These are phyloP conservation scores for Microctonus hyperodae DNA, from an alignment of 2,888 invertebrate species.

Conservation along the genomic window DNA sequence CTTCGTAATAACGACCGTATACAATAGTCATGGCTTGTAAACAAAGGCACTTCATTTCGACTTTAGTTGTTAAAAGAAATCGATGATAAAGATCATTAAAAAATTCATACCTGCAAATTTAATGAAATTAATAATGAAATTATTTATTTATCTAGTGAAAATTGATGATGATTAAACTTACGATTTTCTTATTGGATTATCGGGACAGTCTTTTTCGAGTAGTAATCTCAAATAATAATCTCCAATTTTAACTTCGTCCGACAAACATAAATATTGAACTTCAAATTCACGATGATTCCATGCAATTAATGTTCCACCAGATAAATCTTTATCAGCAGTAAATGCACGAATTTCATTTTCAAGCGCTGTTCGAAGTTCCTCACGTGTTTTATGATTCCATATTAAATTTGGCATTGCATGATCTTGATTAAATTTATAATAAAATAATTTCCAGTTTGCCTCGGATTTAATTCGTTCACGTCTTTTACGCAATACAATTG, in stretches of 20 bases:
- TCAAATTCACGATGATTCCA: slow-evolving; percentile 99
- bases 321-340: slow-evolving; percentile 87
- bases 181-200: slow-evolving; percentile 90
- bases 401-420: slow-evolving; percentile 96
- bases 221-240: slow-evolving; percentile 96
- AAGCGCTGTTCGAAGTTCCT: slow-evolving; percentile 89
- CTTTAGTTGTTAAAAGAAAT: slow-evolving; percentile 90
- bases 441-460: slow-evolving; percentile 93
- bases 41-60: slow-evolving; percentile 97
- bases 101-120: slow-evolving; percentile 81
- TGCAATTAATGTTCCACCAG: slow-evolving; percentile 79
- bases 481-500: slow-evolving; percentile 89
- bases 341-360: slow-evolving; percentile 94
- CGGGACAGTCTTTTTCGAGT: slow-evolving; percentile 87
- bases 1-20: slow-evolving; percentile 94
- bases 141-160: not conserved
- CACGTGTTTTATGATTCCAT: slow-evolving; percentile 99
- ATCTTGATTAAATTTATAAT: slow-evolving; percentile 92
- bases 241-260: slow-evolving; percentile 97
- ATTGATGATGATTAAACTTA: slow-evolving; percentile 65
- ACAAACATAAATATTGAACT: slow-evolving; percentile 90
- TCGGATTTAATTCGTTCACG: slow-evolving; percentile 87
- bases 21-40: slow-evolving; percentile 98
- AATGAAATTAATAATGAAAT: slow-evolving; percentile 1
- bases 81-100: slow-evolving; percentile 99